Conservation (phyloP, 2,797 vertebrate species). For the Malurus splendens region DNA sequence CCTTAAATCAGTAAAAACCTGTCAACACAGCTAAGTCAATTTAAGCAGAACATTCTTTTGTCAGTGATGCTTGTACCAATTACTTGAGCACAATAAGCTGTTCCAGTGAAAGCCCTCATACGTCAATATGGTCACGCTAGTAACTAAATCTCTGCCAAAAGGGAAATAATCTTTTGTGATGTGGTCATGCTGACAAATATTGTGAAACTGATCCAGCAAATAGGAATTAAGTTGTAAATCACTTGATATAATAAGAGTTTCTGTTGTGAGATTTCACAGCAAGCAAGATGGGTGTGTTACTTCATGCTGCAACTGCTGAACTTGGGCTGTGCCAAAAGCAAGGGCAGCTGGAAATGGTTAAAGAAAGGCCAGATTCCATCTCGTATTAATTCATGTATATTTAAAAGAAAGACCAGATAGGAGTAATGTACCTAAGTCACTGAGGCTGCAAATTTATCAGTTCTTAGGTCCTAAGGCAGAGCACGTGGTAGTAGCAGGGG, state of each 20-base stretch:
- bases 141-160: not conserved
- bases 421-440: not conserved
- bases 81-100: not conserved
- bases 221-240: conserved; percentile 6
- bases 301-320: not conserved
- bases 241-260: not conserved
- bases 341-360: not conserved
- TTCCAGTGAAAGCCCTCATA: not conserved
- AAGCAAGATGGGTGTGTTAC: not conserved
- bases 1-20: not conserved
- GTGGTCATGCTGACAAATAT: not conserved
- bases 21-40: not conserved
- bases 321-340: not conserved
- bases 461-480: not conserved
- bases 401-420: not conserved
- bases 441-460: not conserved
- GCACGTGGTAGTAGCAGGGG: not conserved
- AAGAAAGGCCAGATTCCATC: not conserved
- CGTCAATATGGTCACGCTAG: not conserved
- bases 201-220: not conserved
- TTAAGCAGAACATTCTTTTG: conserved; percentile 15
- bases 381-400: not conserved
- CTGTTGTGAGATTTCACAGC: not conserved
- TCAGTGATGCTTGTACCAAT: not conserved
- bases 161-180: conserved; percentile 3